phyloP scores from a whole-genome alignment of 2,888 invertebrate species.

The Macrostomum cliftonense region DNA sequence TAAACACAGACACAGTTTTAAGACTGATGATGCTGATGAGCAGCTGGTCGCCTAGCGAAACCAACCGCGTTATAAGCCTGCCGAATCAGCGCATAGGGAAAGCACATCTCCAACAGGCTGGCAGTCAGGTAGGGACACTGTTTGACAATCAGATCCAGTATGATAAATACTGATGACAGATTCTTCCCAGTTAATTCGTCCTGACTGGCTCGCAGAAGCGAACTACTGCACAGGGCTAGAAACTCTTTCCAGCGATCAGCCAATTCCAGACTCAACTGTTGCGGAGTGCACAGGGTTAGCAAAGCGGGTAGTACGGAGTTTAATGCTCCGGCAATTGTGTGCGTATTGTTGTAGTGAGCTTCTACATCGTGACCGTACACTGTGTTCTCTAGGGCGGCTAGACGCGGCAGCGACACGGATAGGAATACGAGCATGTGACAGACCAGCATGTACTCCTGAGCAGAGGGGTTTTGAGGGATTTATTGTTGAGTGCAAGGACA shows the following conservation, averaged over 20 bases:
- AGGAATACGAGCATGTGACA: constrained; percentile 95
- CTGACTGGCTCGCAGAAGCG: constrained; percentile 46
- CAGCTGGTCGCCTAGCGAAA: background rate
- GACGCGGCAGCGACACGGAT: constrained; percentile 82
- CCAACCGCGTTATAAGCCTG: constrained; percentile 69
- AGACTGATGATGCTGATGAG: background rate
- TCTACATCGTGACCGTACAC: constrained; percentile 8
- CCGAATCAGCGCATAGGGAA: constrained; percentile 87
- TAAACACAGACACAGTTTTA: background rate
- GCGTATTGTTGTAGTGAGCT: constrained; percentile 82
- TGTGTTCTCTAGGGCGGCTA: constrained; percentile 47
- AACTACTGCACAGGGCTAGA: constrained; percentile 70
- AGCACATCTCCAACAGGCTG: constrained; percentile 94
- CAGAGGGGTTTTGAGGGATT: too few relatives aligned
- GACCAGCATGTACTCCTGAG: constrained; percentile 74
- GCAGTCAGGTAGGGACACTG: constrained; percentile 93
- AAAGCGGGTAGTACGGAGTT: constrained; percentile 50
- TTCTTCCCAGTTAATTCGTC: background rate
- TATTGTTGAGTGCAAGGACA: too few relatives aligned
- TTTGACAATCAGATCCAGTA: constrained; percentile 65
- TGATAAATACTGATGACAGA: constrained; percentile 67
- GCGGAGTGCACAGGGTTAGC: constrained; percentile 66
- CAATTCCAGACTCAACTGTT: constrained; percentile 74
- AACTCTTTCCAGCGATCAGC: constrained; percentile 94
- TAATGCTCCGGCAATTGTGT: constrained; percentile 87